Base-by-base conservation (phyloP, 2,888 invertebrate species). In the Harpagoxenus sublaevis region DNA sequence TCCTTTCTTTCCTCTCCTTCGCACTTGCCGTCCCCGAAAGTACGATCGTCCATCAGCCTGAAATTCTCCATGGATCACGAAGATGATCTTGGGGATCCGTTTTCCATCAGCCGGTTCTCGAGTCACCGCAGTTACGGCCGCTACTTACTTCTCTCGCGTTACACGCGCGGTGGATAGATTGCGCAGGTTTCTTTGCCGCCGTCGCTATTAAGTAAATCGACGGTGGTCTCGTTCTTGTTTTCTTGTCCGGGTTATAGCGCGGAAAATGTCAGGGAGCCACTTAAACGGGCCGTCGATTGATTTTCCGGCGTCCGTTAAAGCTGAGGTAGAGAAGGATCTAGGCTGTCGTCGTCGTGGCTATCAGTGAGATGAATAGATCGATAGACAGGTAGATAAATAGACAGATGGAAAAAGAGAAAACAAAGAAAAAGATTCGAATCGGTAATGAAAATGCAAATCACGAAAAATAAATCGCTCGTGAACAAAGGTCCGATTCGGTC, bases 371-470 rank as follows among this genome's bases (percentile, higher is more conserved):
- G 15, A 28, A 73, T n/a, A 55, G 15, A 65, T 65, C 15, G 42
- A 12, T 35, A 4, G n/a, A 65, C 12, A 65, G 66, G 3, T 28
- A 42, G 31, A 74, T 12, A 62, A n/a, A 48, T n/a, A 45, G 31
- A 45, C 15, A 8, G 42, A 75, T 12, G 48, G 35, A 63, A n/a
- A n/a, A 4, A 84, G 60, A 66, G 68, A 78, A 62, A 62, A 78
- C 77, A 73, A 23, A 63, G 62, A 84, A 31, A 81, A 79, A 42
- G 74, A 84, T 74, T 87, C 84, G 82, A 90, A 84, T 79, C 85
- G 89, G 82, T 89, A 89, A 90, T 90, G 90, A 90, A 90, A 90
- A 90, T 90, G 90, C 84, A 90, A 90, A 86, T 78, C 83, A 51
- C 35, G 12, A 62, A 55, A 31, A 81, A 89, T 89, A 81, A 60